These are phyloP conservation scores for Acanthopleura granulata DNA, from an alignment of 2,888 invertebrate genomes.

Conservation along the genomic window DNA sequence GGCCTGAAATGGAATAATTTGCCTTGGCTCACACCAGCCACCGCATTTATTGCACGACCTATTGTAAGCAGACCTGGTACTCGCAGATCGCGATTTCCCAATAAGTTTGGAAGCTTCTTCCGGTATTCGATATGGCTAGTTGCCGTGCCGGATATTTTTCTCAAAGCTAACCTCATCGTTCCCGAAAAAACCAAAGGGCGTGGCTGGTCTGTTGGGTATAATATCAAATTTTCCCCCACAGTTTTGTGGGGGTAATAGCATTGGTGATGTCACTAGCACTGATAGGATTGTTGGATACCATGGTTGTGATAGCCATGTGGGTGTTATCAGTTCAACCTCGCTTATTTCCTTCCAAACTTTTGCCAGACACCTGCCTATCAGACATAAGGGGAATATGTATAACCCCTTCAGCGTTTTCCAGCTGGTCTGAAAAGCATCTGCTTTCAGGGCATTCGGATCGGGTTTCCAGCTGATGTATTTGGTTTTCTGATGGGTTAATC, in stretches of 20 bases:
- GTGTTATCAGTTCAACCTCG: conserved; percentile 19
- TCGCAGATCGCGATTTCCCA: conserved; percentile 1
- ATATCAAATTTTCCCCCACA: conserved; percentile 15
- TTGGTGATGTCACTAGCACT: conserved; percentile 18
- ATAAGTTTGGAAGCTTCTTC: conserved; percentile 24
- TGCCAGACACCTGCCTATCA: conserved; percentile 15
- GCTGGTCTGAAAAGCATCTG: conserved; percentile 21
- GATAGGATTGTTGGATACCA: conserved; percentile 24
- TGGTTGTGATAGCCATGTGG: conserved; percentile 23
- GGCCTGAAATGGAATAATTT: conserved; percentile 27
- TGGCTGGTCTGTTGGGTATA: background rate
- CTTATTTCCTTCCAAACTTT: conserved; percentile 21
- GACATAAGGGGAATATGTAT: conserved; percentile 23
- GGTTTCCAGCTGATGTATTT: conserved; percentile 23
- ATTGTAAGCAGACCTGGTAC: conserved; percentile 26
- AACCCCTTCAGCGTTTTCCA: conserved; percentile 16
- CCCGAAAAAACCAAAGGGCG: conserved; percentile 19
- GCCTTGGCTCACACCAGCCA: conserved; percentile 24
- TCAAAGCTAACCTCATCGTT: conserved; percentile 21
- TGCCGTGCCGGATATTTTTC: conserved; percentile 24
- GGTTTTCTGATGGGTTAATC: conserved; percentile 4
- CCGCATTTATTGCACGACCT: conserved; percentile 24
- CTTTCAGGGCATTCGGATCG: conserved; percentile 5
- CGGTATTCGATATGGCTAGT: conserved; percentile 19
- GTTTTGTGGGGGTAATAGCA: conserved; percentile 22